Conservation (phyloP, 2,113 vertebrate species). For the Pseudolaguvia tuberculata region DNA sequence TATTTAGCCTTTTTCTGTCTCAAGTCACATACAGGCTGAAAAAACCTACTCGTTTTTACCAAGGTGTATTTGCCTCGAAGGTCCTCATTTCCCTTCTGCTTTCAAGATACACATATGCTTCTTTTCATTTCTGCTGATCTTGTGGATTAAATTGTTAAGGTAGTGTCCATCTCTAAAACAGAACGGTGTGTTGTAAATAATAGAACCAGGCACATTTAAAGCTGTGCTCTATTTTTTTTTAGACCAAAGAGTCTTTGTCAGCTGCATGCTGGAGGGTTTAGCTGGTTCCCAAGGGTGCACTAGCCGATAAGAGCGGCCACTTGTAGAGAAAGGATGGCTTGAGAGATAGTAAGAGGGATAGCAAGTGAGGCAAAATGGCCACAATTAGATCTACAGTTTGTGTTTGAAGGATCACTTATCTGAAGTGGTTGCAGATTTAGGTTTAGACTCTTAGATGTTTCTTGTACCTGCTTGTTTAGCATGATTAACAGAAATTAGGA, state of each 20-base stretch:
- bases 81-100: neutral
- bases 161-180: neutral
- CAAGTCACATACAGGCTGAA: slow-evolving; percentile 27
- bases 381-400: slow-evolving; percentile 30
- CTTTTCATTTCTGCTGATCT: slow-evolving; percentile 13
- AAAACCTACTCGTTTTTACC: slow-evolving; percentile 20
- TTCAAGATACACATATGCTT: slow-evolving; percentile 13
- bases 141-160: neutral
- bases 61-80: slow-evolving; percentile 22
- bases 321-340: slow-evolving; percentile 59
- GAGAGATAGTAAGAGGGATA: slow-evolving; percentile 46
- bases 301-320: slow-evolving; percentile 14
- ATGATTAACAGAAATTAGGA: slow-evolving; percentile 30
- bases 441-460: slow-evolving; percentile 5
- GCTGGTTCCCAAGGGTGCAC: slow-evolving; percentile 16
- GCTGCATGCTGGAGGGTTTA: slow-evolving; percentile 23
- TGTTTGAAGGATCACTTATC: slow-evolving; percentile 9
- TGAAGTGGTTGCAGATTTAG: slow-evolving; percentile 22
- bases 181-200: slow-evolving; percentile 4
- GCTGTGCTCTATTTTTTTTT: neutral
- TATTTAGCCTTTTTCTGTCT: slow-evolving; percentile 25
- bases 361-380: slow-evolving; percentile 20
- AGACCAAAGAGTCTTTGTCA: slow-evolving; percentile 27
- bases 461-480: slow-evolving; percentile 4
- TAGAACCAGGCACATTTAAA: slow-evolving; percentile 29